Evolutionary conservation across 2,113 vertebrate species (phyloP), one percentile per base, ranked within the genome.

Genomic region (Megaleporinus macrocephalus): DNA sequence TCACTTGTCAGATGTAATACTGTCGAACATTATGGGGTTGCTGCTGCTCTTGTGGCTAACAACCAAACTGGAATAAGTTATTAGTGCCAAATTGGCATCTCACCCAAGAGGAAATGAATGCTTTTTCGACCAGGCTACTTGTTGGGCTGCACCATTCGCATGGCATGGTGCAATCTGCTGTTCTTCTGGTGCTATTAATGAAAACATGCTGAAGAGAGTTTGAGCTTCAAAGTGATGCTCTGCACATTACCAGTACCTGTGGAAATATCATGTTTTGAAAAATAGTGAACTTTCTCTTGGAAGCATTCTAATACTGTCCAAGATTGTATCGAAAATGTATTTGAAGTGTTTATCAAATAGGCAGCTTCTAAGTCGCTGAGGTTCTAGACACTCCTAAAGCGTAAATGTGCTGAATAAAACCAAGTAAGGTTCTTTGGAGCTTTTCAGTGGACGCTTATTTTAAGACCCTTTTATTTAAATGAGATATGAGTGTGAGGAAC

Each of bases 1-100:
- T 72, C 49, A 72, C 70, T 55, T 55, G 71, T 73, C 26, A 33
- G 15, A 18, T 73, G 71, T 30, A 73, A 73, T 73, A 73, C 47
- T 15, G 18, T 55, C 16, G 15, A 61, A 26, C 57, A 61, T 26
- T 61, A 61, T 13, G 57, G 57, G 3, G n/a, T 24, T 26, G 57
- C 57, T 61, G n/a, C n/a, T 61, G 22, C n/a, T 61, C 57, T 69
- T 36, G 66, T 69, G 65, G 30, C 18, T 68, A 33, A 33, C 65
- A 68, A 33, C 30, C 29, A 65, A 65, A 30, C 29, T 68, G 29
- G 30, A 68, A 68, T 30, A 68, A 15, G 29, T 66, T 61, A 33
- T 66, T 68, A 36, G 65, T 68, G 33, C 30, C 65, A 68, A 68
- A 68, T 9, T 68, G 65, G 66, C 20, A 41, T 69, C 36, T 20